A percentile compares a stretch with the other conserved stretches of the same genome.
phyloP scores from a whole-genome alignment of 2,113 vertebrate species.

The Sorex fumeus region DNA sequence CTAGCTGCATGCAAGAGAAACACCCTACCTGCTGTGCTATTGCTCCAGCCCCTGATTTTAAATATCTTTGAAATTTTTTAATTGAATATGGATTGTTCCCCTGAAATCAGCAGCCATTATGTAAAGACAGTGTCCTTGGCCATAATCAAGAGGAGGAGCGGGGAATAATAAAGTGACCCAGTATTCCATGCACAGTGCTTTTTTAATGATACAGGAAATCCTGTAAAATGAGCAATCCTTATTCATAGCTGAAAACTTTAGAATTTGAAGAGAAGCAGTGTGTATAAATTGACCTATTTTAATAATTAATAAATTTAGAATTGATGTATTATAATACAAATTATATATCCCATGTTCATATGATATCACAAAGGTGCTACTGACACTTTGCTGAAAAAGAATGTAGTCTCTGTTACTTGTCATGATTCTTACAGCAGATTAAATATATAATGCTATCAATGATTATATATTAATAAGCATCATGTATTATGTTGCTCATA shows the following conservation, averaged over 20 bases:
- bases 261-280: too few relatives aligned
- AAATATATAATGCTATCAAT: background rate
- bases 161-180: background rate
- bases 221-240: background rate
- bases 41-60: background rate
- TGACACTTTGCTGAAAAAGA: background rate
- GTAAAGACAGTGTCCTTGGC: background rate
- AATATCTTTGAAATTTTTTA: slow-evolving; percentile 34
- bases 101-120: background rate
- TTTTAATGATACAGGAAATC: slow-evolving; percentile 9
- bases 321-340: background rate
- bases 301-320: too few relatives aligned
- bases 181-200: background rate
- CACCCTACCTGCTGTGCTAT: background rate
- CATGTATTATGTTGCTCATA: background rate
- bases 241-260: too few relatives aligned
- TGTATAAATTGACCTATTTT: too few relatives aligned
- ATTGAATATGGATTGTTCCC: background rate
- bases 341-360: background rate
- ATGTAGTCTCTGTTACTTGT: background rate
- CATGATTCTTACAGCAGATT: background rate
- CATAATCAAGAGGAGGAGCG: background rate
- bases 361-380: background rate
- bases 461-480: background rate
- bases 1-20: too few relatives aligned